Evolutionary conservation across 2,797 vertebrate genomes (phyloP), one percentile per base, ranked within the genome.

Genomic region (Takifugu rubripes): DNA sequence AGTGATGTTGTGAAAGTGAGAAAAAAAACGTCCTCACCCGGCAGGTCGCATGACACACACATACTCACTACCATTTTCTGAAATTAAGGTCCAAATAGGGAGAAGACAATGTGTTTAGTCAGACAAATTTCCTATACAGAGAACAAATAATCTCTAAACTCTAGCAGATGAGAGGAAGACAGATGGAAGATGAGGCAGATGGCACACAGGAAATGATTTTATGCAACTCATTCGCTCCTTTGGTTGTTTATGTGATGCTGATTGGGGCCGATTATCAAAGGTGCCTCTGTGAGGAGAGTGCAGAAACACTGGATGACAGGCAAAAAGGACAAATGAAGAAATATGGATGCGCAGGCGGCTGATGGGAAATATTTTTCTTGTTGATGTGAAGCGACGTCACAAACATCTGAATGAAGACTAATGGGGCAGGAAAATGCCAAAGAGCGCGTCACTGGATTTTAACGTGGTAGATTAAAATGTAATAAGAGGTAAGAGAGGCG

Each of bases 391-490:
- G 47, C 2, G 12, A 46, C 40, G 45, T 65, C 59, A 63, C 64
- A 64, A 75, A 72, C 54, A 68, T 56, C 54, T 61, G 51, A 54
- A 48, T 60, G 54, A 64, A 46, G 59, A 80, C 21, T 25, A 69
- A 77, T 61, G 47, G 50, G 51, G 61, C 49, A 56, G 40, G 54
- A 56, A 43, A 71, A 31, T 31, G 43, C 24, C 29, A 21, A 51
- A 61, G 31, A 68, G 59, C 29, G 36, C 61, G 50, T 49, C 52
- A 43, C 45, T 59, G 15, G 59, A 36, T 75, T 21, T 61, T 62
- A 80, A 67, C 63, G 56, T 70, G 59, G 49, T 51, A 78, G 66
- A 77, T 77, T 70, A 66, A 80, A 70, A 72, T 67, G 59, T 61
- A 68, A 75, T 58, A 54, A 46, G 56, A 61, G 55, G 40, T 42